These are phyloP conservation scores for Protonemura montana DNA, from an alignment of 2,888 invertebrate species.

Conservation along the genomic window DNA sequence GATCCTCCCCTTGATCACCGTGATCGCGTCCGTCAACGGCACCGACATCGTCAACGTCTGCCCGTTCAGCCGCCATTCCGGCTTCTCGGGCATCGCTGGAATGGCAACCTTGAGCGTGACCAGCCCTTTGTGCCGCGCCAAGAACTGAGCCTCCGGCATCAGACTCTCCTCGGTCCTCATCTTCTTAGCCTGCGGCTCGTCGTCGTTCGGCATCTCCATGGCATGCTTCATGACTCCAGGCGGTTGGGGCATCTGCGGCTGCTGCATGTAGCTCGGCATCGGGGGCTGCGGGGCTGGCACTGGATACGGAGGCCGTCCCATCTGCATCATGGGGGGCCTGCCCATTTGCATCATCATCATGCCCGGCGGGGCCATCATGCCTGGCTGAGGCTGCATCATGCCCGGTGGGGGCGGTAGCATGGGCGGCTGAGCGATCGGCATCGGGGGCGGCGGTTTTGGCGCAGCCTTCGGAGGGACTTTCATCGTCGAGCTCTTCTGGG, in stretches of 20 bases:
- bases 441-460: constrained; percentile 59
- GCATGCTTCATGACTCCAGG: constrained; percentile 63
- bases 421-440: constrained; percentile 60
- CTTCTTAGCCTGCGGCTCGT: constrained; percentile 88
- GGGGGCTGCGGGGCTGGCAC: constrained; percentile 55
- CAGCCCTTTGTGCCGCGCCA: constrained; percentile 69
- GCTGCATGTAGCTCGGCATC: constrained; percentile 59
- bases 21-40: constrained; percentile 79
- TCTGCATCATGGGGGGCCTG: constrained; percentile 65
- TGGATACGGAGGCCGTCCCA: constrained; percentile 48
- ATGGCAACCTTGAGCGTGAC: constrained; percentile 82
- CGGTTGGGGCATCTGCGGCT: constrained; percentile 56
- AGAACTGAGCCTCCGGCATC: constrained; percentile 86
- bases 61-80: constrained; percentile 95
- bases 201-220: constrained; percentile 64
- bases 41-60: constrained; percentile 82
- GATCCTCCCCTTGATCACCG: constrained; percentile 86
- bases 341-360: constrained; percentile 71
- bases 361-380: constrained; percentile 62
- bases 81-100: constrained; percentile 85
- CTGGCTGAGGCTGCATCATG: constrained; percentile 60
- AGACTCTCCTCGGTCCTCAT: constrained; percentile 91
- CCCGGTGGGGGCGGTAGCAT: constrained; percentile 57
- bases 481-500: neutral
- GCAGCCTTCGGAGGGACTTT: constrained; percentile 49